Evolutionary conservation across 2,797 vertebrate genomes (phyloP), one percentile per base, ranked within the genome.

Genomic region (Rhodeus uyekii): DNA sequence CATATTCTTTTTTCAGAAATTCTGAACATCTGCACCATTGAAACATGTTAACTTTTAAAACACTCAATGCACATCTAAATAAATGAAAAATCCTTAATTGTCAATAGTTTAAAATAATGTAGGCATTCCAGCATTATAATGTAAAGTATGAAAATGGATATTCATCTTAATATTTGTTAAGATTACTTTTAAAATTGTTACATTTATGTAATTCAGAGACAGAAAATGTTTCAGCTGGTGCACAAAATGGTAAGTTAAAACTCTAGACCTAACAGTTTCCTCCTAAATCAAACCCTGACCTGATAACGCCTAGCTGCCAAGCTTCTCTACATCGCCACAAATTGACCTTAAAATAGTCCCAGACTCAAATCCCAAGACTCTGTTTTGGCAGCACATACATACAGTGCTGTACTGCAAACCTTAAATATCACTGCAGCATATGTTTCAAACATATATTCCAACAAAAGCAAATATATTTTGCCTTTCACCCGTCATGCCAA

Each of bases 361-460:
- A 44, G 58, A 44, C 55, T 50, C 22, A 65, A 81, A 78, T 79
- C 84, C 76, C 71, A 46, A 42, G 48, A 39, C 73, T 65, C 46
- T 72, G 50, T 44, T 85, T 80, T 85, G 55, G 63, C 72, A 76
- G 39, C 18, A 76, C 22, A 76, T 68, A 34, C 27, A 68, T 18
- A 76, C 55, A 53, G 16, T 38, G 55, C 71, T 55, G 63, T 32
- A 68, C 55, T 76, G 72, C 78, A 82, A 79, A 69, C 53, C 48
- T 68, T 63, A 27, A 42, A 78, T 80, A 81, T 76, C 36, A 55
- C 55, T 24, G 64, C 61, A 81, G 74, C 61, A 46, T 53, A 22
- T 44, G 68, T 84, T 86, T 83, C 68, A 86, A 69, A 80, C 24
- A 27, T 55, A 78, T 29, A 81, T n/a, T 84, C 68, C 77, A 84